phyloP scores from a whole-genome alignment of 2,113 vertebrate genomes.

The Podiceps cristatus region DNA sequence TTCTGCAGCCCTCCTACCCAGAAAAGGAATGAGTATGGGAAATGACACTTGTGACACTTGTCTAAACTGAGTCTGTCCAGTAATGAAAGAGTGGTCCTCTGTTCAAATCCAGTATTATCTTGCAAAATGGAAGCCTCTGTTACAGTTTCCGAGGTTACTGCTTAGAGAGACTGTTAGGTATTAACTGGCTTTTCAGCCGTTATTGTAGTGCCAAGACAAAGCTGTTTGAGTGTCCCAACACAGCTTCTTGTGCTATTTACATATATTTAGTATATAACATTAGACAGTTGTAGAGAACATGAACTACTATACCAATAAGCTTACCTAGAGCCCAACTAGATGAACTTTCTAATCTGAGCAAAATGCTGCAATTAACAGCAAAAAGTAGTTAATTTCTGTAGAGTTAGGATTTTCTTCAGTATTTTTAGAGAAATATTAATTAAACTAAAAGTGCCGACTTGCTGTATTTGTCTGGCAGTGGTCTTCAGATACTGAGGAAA shows the following conservation, averaged over 20 bases:
- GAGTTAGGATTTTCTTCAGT: not conserved
- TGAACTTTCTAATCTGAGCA: not conserved
- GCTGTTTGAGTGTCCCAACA: not conserved
- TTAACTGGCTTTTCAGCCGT: not conserved
- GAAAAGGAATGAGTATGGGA: not conserved
- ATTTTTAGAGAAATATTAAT: not conserved
- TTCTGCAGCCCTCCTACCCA: not conserved
- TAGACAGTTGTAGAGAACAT: not conserved
- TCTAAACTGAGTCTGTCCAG: not conserved
- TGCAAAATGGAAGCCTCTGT: not conserved
- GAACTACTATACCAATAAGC: not conserved
- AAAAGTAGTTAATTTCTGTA: not conserved
- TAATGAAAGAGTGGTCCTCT: not conserved
- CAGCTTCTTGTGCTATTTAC: not conserved
- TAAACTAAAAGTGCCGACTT: not conserved
- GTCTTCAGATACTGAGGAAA: not conserved
- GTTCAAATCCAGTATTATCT: not conserved
- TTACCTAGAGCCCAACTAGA: not conserved
- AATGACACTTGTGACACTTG: not conserved
- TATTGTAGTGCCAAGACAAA: not conserved
- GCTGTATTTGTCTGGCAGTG: not conserved
- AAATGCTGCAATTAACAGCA: not conserved
- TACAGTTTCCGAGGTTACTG: not conserved
- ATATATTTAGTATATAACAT: accelerated
- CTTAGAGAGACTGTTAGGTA: not conserved